Evolutionary conservation across 2,113 vertebrate genomes (phyloP), one percentile per base, ranked within the genome.

Genomic region (Sardina pilchardus): DNA sequence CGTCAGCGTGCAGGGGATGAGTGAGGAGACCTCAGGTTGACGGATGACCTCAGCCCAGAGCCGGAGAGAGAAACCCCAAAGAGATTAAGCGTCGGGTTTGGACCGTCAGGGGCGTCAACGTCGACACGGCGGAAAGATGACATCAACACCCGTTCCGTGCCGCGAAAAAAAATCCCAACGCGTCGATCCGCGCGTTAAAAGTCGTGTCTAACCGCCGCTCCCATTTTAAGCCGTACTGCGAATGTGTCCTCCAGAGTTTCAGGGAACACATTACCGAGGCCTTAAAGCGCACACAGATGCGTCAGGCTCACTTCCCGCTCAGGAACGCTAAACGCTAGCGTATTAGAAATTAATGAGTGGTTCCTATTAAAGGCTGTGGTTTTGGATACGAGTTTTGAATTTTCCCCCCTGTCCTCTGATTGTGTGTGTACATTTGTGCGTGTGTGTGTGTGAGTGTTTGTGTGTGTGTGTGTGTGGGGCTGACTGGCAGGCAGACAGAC

Each of bases 321-420:
- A 82, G 71, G 75, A 88, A 88, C 84, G 80, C 85, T 81, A 84
- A 81, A 63, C 50, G 43, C 53, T 71, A 82, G 34, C 78, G 53
- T 85, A 89, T 90, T 87, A 90, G 81, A 88, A 89, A 89, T 88
- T 82, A 89, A 85, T 87, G 78, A 89, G 56, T 59, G 81, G 19
- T 80, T 63, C 48, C 83, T 50, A 87, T 83, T 85, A 88, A 85
- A 85, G 85, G 36, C 85, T 83, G 89, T 89, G 88, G 83, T 87
- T 83, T 89, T 88, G 86, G 89, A 82, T 82, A 39, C 30, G 56
- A 80, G 24, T 82, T 81, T 82, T 82, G 26, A 80, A 47, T 85
- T 83, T 80, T 47, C 56, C 71, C 39, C 50, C 43, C 81, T 85
- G 48, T 71, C 43, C 24, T 21, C 21, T 83, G 45, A 43, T 63